phyloP scores from a whole-genome alignment of 2,888 invertebrate genomes.

The Eristalis intricaria region DNA sequence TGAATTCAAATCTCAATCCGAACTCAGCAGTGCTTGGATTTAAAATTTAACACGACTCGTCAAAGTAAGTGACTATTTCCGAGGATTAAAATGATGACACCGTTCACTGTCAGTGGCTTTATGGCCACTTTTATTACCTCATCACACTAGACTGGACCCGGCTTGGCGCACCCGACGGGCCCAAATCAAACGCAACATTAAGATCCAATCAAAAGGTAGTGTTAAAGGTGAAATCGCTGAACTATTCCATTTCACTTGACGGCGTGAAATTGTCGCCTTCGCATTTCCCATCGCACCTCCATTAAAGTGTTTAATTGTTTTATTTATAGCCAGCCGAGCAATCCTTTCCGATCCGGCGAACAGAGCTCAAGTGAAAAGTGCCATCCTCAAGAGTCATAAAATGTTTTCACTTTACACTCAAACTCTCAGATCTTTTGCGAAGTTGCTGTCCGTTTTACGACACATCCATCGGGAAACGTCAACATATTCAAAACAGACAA shows the following conservation, averaged over 20 bases:
- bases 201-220: not conserved
- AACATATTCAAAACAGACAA: not conserved
- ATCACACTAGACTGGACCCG: not conserved
- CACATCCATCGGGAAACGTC: constrained; percentile 29
- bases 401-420: constrained; percentile 14
- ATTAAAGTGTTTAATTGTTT: constrained; percentile 47
- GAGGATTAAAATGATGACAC: not conserved
- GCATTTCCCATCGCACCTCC: constrained; percentile 22
- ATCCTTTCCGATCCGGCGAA: not conserved
- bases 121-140: not conserved
- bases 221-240: not conserved
- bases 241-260: constrained; percentile 8
- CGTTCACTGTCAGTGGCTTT: not conserved
- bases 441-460: constrained; percentile 54
- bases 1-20: not conserved
- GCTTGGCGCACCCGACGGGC: not conserved
- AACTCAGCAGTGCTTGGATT: not conserved
- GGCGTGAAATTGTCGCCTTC: not conserved
- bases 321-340: constrained; percentile 30
- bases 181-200: not conserved
- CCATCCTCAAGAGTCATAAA: constrained; percentile 50
- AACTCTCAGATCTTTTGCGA: constrained; percentile 38
- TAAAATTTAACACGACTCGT: not conserved
- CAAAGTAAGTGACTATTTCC: not conserved
- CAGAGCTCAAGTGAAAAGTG: constrained; percentile 19